These are phyloP conservation scores for Spodoptera frugiperda DNA, from an alignment of 1,140 invertebrate species.

Conservation along the genomic window DNA sequence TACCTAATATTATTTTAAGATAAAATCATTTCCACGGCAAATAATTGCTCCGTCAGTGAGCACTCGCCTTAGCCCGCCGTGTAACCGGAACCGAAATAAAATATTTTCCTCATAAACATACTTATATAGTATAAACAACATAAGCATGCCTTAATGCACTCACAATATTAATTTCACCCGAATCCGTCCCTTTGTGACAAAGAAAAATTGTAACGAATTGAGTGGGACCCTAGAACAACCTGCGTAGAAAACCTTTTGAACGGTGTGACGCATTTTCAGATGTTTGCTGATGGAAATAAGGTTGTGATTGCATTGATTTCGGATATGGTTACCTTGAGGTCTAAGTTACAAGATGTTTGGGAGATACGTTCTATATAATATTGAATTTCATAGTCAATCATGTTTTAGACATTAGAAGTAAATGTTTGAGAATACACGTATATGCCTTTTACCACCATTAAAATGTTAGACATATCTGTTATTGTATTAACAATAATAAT, in stretches of 20 bases:
- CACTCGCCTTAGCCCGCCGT: neutral
- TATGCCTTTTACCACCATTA: no score
- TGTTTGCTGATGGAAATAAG: constrained; percentile 43
- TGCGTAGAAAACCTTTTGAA: constrained; percentile 64
- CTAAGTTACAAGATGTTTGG: neutral
- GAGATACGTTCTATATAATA: neutral
- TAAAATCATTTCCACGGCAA: no score
- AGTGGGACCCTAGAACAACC: constrained; percentile 73
- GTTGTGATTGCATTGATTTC: constrained; percentile 28
- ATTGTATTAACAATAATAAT: no score
- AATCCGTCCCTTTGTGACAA: constrained; percentile 84
- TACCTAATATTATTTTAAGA: no score
- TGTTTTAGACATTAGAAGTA: no score
- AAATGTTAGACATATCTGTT: no score
- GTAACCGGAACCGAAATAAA: neutral
- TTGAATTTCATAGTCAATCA: no score
- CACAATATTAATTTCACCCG: constrained; percentile 56
- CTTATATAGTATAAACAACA: constrained; percentile 34
- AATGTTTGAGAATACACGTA: no score
- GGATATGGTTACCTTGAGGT: neutral
- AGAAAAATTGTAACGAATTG: constrained; percentile 84
- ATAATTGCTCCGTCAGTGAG: no score
- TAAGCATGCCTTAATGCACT: constrained; percentile 45
- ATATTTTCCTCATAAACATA: constrained; percentile 33
- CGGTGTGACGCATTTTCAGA: constrained; percentile 45